Evolutionary conservation across 53 echinoderm and acorn worm genomes (phyloP).

Genomic region (Antedon mediterranea): DNA sequence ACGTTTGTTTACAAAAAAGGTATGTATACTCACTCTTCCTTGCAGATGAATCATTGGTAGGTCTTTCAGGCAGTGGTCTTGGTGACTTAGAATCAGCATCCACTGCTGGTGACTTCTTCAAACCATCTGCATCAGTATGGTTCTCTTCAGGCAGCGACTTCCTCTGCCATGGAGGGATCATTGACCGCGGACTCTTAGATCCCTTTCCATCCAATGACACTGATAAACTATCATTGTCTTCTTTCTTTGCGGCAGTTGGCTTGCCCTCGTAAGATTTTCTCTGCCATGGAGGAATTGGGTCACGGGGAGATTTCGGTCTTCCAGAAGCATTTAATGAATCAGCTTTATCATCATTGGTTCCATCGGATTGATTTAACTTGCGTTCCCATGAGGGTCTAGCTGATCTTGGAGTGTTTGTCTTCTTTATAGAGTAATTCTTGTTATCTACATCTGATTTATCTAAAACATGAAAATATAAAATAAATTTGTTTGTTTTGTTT

Average conservation of each 20-base stretch:
- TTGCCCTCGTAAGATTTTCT: not conserved
- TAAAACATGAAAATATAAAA: too few species aligned
- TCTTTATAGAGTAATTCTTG: not conserved
- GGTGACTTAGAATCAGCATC: not conserved
- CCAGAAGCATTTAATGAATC: not conserved
- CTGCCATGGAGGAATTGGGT: not conserved
- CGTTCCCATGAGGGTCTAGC: not conserved
- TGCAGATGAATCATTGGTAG: not conserved
- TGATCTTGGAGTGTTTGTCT: not conserved
- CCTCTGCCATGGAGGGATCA: not conserved
- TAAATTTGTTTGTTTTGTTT: too few species aligned
- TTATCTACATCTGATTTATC: too few species aligned
- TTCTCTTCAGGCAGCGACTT: not conserved
- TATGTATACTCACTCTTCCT: not conserved
- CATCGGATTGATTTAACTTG: not conserved
- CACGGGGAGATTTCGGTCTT: not conserved
- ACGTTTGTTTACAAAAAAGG: too few species aligned
- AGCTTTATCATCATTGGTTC: not conserved
- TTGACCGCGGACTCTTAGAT: not conserved
- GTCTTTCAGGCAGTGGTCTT: not conserved
- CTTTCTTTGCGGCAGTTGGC: not conserved
- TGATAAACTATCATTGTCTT: not conserved
- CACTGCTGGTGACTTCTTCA: not conserved
- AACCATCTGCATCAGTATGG: not conserved
- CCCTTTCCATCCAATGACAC: not conserved